These are phyloP conservation scores for Oryctes rhinoceros DNA, from an alignment of 1,140 invertebrate species.

Conservation along the genomic window DNA sequence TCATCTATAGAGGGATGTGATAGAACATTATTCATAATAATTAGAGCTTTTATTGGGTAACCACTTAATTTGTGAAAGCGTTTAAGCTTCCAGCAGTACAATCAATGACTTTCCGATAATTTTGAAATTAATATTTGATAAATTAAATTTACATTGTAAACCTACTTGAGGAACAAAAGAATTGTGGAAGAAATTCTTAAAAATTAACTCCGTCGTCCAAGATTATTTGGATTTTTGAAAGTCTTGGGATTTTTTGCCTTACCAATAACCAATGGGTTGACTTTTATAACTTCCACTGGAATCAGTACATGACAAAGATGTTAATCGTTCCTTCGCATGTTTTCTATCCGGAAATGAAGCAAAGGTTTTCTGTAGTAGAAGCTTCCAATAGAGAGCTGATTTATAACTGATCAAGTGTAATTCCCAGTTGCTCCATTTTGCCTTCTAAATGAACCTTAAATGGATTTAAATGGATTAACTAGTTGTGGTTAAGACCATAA, in stretches of 20 bases:
- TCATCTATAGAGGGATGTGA: conserved; percentile 55
- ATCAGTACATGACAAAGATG: background rate
- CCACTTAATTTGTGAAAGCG: conserved; percentile 33
- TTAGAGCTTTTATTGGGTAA: conserved; percentile 56
- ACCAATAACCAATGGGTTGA: background rate
- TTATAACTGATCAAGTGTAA: too few species aligned
- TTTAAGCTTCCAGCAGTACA: background rate
- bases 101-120: background rate
- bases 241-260: background rate
- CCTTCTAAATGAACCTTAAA: too few species aligned
- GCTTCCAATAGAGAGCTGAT: too few species aligned
- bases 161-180: background rate
- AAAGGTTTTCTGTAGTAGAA: too few species aligned
- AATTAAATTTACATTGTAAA: background rate
- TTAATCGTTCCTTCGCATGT: too few species aligned
- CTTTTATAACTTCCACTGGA: background rate
- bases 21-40: conserved; percentile 60
- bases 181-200: background rate
- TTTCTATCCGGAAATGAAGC: too few species aligned
- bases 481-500: too few species aligned
- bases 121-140: background rate
- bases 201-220: background rate
- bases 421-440: too few species aligned
- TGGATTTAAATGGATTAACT: too few species aligned
- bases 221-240: background rate